Base-by-base conservation (phyloP, 2,113 vertebrate species). In the Centrocercus urophasianus region DNA sequence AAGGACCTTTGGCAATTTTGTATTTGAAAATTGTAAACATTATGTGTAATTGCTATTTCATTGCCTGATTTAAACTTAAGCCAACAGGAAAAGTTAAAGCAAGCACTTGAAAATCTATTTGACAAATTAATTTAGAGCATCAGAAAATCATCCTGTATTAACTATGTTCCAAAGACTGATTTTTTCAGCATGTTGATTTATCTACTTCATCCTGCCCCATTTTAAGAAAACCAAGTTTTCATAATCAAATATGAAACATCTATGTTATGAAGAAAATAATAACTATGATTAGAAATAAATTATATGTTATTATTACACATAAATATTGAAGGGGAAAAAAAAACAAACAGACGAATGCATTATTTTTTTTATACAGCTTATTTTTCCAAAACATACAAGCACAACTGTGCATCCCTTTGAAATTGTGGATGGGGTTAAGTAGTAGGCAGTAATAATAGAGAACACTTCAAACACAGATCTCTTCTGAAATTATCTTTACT, bases 1-100 rank as follows among this genome's bases (percentile, higher is more conserved):
- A 45, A 81, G 38, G 18, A 79, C 32, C 4, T 84, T 2, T 14
- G 15, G 11, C 45, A 64, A 74, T 79, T 87, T 11, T 16, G 6
- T 66, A 24, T 72, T 92, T 59, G 79, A 83, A 36, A 89, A 54
- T 27, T 32, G 21, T 86, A 86, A 84, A 83, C 7, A 18, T 61
- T 72, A 72, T 76, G 24, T 28, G 83, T 81, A 94, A 82, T 93
- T 90, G 76, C 71, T 85, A 59, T 56, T 10, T 84, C n/a, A 78
- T 27, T 42, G 73, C 15, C 16, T 27, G 47, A 70, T 76, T 93
- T 77, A 88, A 90, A 72, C 14, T 83, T 70, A 48, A 83, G 10
- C 8, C 83, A 81, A 74, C 40, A 63, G 34, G 32, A 34, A 74
- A 66, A 40, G 27, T 52, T 76, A 89, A 19, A 6, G 34, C 19